Evolutionary conservation across 2,888 invertebrate genomes (phyloP).

Genomic region (Amphipyra tragopoginis): DNA sequence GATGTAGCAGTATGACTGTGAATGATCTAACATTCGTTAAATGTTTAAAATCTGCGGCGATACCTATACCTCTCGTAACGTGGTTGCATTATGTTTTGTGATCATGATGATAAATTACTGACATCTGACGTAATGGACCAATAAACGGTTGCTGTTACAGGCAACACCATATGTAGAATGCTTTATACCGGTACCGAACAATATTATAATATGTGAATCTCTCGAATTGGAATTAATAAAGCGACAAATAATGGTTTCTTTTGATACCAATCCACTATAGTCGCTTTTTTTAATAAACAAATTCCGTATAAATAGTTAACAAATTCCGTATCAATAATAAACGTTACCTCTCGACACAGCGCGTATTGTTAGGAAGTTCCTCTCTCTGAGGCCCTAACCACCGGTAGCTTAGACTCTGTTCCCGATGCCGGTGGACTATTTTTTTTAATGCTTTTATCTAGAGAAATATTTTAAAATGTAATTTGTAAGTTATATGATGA

Average conservation of each 20-base stretch:
- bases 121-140: conserved; percentile 31
- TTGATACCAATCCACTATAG: too few relatives aligned
- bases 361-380: too few relatives aligned
- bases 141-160: conserved; percentile 23
- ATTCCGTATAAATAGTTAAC: too few relatives aligned
- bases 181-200: conserved; percentile 6
- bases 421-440: too few relatives aligned
- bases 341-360: too few relatives aligned
- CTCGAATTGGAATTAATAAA: neutral
- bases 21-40: conserved; percentile 38
- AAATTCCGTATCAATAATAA: too few relatives aligned
- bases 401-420: too few relatives aligned
- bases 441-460: too few relatives aligned
- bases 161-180: conserved; percentile 6
- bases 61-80: conserved; percentile 22
- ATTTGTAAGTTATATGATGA: too few relatives aligned
- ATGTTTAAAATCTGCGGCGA: conserved; percentile 24
- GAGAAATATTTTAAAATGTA: too few relatives aligned
- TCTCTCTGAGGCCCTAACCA: too few relatives aligned
- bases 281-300: too few relatives aligned
- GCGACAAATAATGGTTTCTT: neutral
- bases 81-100: conserved; percentile 38
- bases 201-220: conserved; percentile 12
- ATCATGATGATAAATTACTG: conserved; percentile 37
- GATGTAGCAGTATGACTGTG: conserved; percentile 10